Percentiles rank a stretch among this genome's conserved stretches.
phyloP scores from a whole-genome alignment of 2,888 invertebrate species.

The Sturmia bella region DNA sequence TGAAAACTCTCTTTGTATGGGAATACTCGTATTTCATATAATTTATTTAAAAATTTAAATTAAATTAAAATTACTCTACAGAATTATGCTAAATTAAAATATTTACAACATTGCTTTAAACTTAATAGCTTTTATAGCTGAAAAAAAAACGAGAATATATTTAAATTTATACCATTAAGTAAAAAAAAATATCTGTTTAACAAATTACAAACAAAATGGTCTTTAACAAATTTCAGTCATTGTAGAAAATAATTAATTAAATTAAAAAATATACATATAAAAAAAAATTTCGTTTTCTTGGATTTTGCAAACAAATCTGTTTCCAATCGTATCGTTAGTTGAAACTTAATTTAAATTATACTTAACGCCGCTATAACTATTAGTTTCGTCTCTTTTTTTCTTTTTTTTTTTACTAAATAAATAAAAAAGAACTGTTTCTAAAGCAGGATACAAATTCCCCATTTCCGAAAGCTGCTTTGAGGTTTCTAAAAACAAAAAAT shows the following conservation, averaged over 20 bases:
- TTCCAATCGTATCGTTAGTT: conserved; percentile 45
- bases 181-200: conserved; percentile 1
- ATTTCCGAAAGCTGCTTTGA: no score
- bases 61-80: conserved; percentile 39
- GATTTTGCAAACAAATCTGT: conserved; percentile 12
- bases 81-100: conserved; percentile 55
- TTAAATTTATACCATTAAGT: conserved; percentile 3
- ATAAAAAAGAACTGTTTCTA: no score
- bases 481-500: background rate
- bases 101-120: conserved; percentile 57
- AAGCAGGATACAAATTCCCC: no score
- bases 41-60: conserved; percentile 61
- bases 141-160: conserved; percentile 28
- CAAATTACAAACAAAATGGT: conserved; percentile 44
- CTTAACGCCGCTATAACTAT: conserved; percentile 46
- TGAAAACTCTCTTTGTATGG: conserved; percentile 26
- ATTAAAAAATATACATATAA: conserved; percentile 1
- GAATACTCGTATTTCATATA: conserved; percentile 56
- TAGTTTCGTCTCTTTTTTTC: conserved; percentile 40
- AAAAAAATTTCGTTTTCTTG: conserved; percentile 39
- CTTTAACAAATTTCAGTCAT: conserved; percentile 63
- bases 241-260: conserved; percentile 4
- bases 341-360: conserved; percentile 60
- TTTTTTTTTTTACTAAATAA: no score
- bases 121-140: background rate